Evolutionary conservation across 2,888 invertebrate species (phyloP), one percentile per base, ranked within the genome.

Genomic region (Chirona hameri): DNA sequence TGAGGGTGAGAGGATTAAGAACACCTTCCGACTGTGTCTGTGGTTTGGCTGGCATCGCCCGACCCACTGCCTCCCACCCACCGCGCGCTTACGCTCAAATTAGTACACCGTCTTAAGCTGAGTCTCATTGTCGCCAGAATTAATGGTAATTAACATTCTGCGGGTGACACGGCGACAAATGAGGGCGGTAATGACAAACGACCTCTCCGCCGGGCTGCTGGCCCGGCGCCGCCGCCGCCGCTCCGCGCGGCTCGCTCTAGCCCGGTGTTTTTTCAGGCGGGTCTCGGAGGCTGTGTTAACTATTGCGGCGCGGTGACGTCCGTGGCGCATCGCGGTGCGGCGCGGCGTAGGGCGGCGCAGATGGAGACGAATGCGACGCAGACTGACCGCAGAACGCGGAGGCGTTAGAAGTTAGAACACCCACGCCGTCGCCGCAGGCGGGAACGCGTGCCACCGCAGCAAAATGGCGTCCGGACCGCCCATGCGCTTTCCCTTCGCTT

Each of bases 141-240:
- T 76, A 76, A 76, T 76, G 76, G 39, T 76, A 76, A 76, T 76
- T 76, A 76, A 76, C 76, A 76, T 76, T 76, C 76, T 76, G 24
- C 21, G 24, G 18, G 46, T 76, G 76, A 76, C 76, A 21, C 76
- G 46, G 1, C 27, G 72, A 76, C 76, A 76, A 76, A 76, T 46
- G 76, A 76, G 76, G 76, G 18, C 24, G 76, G 24, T 72, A 76
- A 76, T 76, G 76, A 76, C 76, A 46, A 46, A 76, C 76, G 76
- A 76, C 46, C 15, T 18, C 15, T 15, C 72, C n/a, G 18, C 31
- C 31, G 2, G 21, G 46, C 39, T 24, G 39, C 52, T 52, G 52
- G 52, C 52, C 52, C 76, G 46, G 39, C 10, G 76, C 18, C 76
- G 39, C 15, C 39, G 21, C 1, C 27, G 10, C 29, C 21, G 46